Base-by-base conservation (phyloP, 2,113 vertebrate species). In the Theristicus caerulescens region DNA sequence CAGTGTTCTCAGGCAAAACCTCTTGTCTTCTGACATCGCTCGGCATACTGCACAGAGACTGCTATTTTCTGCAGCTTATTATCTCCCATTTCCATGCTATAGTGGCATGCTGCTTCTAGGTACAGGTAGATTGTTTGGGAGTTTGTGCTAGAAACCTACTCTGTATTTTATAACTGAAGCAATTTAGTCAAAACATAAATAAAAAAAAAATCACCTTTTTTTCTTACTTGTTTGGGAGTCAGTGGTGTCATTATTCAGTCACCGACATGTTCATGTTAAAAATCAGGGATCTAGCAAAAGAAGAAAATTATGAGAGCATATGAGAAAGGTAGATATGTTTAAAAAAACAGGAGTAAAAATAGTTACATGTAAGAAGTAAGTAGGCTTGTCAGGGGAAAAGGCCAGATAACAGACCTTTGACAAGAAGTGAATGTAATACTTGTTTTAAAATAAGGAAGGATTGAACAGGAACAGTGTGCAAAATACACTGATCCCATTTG, bases 71-170 rank as follows among this genome's bases (percentile, higher is more conserved):
- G 69, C 36, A 87, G 44, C 31, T 81, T 25, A n/a, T 18, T 34
- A 32, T 52, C 7, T n/a, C 18, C 9, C 20, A 17, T 72, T 62
- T 46, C 38, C 9, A 16, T 10, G 17, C 27, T 72, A 31, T 7
- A 40, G 67, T 21, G 44, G 15, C 5, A 10, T 2, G 5, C 7
- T 0, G 0, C 54, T 16, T 21, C 44, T 29, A 42, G 46, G 24
- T 16, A 27, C 8, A 73, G 46, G 18, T 10, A 82, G 21, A 42
- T 31, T 34, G 7, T 31, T 44, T 7, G 7, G 52, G n/a, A 79
- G 38, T 12, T 76, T 36, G 19, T 42, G 47, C 27, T 38, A 47
- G 55, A 59, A 73, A 86, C 10, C 44, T 55, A 8, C 10, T 65
- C 27, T 29, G 6, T 27, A 29, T 52, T 61, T 49, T n/a, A 6